Conservation (phyloP, 2,113 vertebrate genomes). For the Chloebia gouldiae region DNA sequence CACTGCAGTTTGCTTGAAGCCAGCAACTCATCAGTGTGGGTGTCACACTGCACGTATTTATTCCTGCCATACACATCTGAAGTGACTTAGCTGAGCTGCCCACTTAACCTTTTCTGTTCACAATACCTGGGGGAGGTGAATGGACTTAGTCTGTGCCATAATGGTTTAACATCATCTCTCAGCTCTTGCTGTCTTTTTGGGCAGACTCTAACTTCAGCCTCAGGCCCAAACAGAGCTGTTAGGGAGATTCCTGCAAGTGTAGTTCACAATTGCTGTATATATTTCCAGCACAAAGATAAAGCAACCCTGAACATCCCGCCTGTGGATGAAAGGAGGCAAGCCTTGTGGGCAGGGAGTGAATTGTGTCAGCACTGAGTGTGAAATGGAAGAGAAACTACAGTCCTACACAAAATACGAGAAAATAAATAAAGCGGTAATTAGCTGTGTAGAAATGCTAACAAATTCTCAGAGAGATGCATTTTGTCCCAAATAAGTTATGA, state of each 20-base stretch:
- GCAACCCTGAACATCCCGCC: rapidly evolving
- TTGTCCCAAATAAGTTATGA: not conserved
- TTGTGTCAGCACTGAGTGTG: not conserved
- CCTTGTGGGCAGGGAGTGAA: not conserved
- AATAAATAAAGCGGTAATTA: not conserved
- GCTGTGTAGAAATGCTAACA: not conserved
- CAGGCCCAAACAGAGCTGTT: not conserved
- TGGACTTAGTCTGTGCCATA: not conserved
- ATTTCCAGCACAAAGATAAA: not conserved
- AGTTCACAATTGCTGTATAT: not conserved
- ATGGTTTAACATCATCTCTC: not conserved
- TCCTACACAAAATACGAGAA: not conserved
- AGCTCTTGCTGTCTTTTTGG: not conserved
- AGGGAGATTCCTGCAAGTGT: not conserved
- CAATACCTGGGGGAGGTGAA: not conserved
- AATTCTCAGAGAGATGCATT: not conserved
- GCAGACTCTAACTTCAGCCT: not conserved
- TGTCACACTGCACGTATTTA: not conserved
- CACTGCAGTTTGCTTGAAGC: not conserved
- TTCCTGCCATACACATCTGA: not conserved
- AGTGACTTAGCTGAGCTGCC: not conserved
- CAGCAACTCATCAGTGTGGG: not conserved
- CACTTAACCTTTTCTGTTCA: not conserved
- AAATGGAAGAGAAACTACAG: not conserved
- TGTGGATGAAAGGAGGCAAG: not conserved